Evolutionary conservation across 1,140 invertebrate species (phyloP).

Genomic region (Acyrthosiphon pisum): DNA sequence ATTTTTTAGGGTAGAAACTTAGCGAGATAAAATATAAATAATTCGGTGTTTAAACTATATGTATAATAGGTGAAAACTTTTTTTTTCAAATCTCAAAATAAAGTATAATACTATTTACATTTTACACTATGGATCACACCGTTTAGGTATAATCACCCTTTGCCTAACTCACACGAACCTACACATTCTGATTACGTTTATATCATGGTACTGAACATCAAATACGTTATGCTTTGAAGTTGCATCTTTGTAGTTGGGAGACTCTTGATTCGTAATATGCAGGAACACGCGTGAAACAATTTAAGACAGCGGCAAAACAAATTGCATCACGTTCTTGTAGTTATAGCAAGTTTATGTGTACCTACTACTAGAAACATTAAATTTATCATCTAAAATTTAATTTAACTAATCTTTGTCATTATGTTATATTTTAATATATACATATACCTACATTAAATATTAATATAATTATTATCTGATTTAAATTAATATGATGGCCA

Average conservation of each 20-base stretch:
- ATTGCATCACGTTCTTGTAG: neutral
- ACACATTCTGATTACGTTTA: neutral
- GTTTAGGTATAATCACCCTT: neutral
- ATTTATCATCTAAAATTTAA: neutral
- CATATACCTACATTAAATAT: neutral
- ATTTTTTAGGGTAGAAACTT: neutral
- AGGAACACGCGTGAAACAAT: neutral
- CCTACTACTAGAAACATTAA: neutral
- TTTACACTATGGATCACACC: neutral
- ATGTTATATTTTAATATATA: neutral
- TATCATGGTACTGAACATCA: neutral
- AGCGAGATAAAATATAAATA: neutral
- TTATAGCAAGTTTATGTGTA: neutral
- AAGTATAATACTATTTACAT: neutral
- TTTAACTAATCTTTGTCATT: neutral
- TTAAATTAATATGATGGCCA: neutral
- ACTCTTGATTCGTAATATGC: neutral
- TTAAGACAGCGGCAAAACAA: neutral
- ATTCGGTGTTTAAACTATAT: neutral
- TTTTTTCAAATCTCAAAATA: neutral
- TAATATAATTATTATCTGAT: neutral
- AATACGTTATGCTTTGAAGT: neutral
- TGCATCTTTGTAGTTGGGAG: neutral
- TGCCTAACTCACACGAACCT: no score
- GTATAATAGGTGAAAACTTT: neutral